Conservation (phyloP, 2,888 invertebrate species). For the Xestia xanthographa region DNA sequence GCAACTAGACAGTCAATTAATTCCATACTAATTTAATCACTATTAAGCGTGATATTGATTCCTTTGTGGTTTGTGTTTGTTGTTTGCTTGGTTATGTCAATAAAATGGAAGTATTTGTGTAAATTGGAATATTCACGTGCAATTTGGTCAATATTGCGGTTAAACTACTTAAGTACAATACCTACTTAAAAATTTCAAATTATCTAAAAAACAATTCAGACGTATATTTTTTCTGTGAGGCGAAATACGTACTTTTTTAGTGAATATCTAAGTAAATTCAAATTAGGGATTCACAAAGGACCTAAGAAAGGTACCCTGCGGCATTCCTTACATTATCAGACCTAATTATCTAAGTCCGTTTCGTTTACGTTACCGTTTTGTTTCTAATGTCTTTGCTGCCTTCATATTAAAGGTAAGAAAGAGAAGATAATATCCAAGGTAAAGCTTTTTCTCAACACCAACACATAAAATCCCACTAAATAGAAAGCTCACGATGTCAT, state of each 20-base stretch:
- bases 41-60: conserved; percentile 22
- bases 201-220: too few relatives aligned
- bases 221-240: too few relatives aligned
- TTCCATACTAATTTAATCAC: conserved; percentile 18
- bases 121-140: not conserved
- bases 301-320: not conserved
- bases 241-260: too few relatives aligned
- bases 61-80: not conserved
- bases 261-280: not conserved
- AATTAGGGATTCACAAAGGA: not conserved
- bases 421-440: not conserved
- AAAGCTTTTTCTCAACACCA: not conserved
- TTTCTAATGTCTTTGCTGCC: not conserved
- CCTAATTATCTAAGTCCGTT: not conserved
- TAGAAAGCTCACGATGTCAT: not conserved
- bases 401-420: not conserved
- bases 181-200: too few relatives aligned
- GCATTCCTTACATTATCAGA: conserved; percentile 6
- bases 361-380: not conserved
- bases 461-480: not conserved
- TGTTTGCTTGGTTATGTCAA: not conserved
- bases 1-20: conserved; percentile 35
- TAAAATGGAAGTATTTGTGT: too few relatives aligned
- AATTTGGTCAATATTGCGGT: not conserved
- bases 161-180: too few relatives aligned